Evolutionary conservation across 2,113 vertebrate species (phyloP).

Genomic region (Prochilodus magdalenae): DNA sequence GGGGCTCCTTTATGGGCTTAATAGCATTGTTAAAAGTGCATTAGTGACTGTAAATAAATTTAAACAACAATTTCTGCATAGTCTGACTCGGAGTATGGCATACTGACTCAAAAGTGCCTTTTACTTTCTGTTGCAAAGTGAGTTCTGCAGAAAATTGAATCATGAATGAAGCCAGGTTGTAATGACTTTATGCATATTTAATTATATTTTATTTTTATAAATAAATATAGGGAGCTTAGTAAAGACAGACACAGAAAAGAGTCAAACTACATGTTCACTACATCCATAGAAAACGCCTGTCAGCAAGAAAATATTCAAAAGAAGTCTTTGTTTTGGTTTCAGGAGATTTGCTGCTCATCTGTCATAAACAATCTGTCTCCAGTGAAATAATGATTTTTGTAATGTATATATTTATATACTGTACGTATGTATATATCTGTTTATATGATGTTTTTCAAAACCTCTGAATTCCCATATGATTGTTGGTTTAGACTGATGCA

Average conservation of each 20-base stretch:
- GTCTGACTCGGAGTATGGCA: not conserved
- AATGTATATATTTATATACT: not conserved
- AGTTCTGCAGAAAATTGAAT: not conserved
- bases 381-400: not conserved
- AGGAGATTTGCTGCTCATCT: not conserved
- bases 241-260: not conserved
- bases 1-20: not conserved
- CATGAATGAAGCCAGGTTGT: not conserved
- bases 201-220: not conserved
- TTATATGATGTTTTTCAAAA: not conserved
- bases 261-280: too few species aligned
- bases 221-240: not conserved
- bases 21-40: not conserved
- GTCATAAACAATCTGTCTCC: not conserved
- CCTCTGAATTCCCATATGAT: not conserved
- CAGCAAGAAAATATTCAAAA: too few species aligned
- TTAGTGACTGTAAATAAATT: not conserved
- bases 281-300: too few species aligned
- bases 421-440: not conserved
- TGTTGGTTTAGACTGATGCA: not conserved
- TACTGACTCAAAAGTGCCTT: constrained; percentile 3
- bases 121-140: not conserved
- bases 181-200: not conserved
- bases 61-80: not conserved
- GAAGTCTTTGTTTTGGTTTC: not conserved